A percentile compares a stretch with the other conserved stretches of the same genome.
phyloP scores from a whole-genome alignment of 2,888 invertebrate genomes.

The Drosophila austrosaltans region DNA sequence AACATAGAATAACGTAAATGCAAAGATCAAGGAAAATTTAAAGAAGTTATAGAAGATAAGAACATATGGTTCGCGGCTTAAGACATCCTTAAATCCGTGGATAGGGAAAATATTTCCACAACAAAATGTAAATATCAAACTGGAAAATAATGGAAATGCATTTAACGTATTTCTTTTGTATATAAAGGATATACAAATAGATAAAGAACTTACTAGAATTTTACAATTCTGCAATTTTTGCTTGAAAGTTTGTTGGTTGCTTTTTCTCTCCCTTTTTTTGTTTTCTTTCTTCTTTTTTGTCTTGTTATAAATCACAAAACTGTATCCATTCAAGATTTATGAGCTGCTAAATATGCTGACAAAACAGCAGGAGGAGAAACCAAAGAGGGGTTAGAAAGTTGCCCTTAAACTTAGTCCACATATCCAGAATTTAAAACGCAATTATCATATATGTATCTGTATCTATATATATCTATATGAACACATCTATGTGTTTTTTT shows the following conservation, averaged over 20 bases:
- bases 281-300: conserved; percentile 43
- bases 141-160: background rate
- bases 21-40: background rate
- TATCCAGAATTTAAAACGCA: conserved; percentile 53
- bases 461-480: conserved; percentile 6
- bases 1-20: background rate
- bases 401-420: conserved; percentile 43
- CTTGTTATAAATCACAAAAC: conserved; percentile 70
- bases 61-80: too few relatives aligned
- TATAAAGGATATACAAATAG: background rate
- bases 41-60: background rate
- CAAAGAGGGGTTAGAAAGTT: conserved; percentile 18
- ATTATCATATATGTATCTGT: conserved; percentile 50
- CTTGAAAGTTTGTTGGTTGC: background rate
- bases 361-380: conserved; percentile 27
- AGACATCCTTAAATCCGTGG: too few relatives aligned
- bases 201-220: background rate
- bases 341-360: conserved; percentile 76
- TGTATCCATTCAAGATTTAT: conserved; percentile 78
- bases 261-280: conserved; percentile 6
- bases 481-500: conserved; percentile 23
- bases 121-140: too few relatives aligned
- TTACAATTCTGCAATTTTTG: background rate
- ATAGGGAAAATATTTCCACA: too few relatives aligned
- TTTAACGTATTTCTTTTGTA: background rate